Evolutionary conservation across 2,888 invertebrate genomes (phyloP).

Genomic region (Plebejus anna): DNA sequence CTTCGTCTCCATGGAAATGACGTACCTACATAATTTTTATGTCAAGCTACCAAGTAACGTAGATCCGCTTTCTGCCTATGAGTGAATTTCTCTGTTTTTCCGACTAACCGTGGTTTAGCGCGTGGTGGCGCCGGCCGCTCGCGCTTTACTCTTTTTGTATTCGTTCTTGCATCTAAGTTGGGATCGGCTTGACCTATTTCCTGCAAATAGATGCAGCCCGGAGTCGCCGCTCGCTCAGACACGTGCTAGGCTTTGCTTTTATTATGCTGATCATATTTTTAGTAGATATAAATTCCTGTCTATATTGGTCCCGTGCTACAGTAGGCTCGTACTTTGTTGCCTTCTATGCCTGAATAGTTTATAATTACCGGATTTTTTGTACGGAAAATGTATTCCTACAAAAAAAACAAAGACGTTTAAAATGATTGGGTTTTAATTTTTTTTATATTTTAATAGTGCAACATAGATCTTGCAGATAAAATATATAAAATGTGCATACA

Average conservation of each 20-base stretch:
- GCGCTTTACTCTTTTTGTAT: slow-evolving; percentile 78
- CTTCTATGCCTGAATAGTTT: too few relatives aligned
- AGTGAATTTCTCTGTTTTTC: not conserved
- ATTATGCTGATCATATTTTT: slow-evolving; percentile 27
- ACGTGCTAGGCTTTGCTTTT: slow-evolving; percentile 49
- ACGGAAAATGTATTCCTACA: not conserved
- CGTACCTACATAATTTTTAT: too few relatives aligned
- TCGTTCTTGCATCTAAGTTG: slow-evolving; percentile 77
- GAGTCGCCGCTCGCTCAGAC: slow-evolving; percentile 50
- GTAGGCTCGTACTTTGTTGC: too few relatives aligned
- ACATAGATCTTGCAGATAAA: not conserved
- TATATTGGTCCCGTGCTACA: not conserved
- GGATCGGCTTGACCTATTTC: slow-evolving; percentile 75
- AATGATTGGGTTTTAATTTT: not conserved
- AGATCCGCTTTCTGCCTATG: too few relatives aligned
- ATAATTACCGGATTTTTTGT: not conserved
- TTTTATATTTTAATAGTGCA: not conserved
- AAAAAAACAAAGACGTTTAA: not conserved
- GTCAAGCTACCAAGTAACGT: too few relatives aligned
- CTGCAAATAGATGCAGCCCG: slow-evolving; percentile 72
- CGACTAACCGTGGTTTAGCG: slow-evolving; percentile 34
- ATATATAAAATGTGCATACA: not conserved
- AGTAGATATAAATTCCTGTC: slow-evolving; percentile 17
- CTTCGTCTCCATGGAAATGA: too few relatives aligned
- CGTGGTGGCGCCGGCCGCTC: slow-evolving; percentile 44